Base-by-base conservation (phyloP, 2,888 invertebrate species). In the Eupsilia transversa region DNA sequence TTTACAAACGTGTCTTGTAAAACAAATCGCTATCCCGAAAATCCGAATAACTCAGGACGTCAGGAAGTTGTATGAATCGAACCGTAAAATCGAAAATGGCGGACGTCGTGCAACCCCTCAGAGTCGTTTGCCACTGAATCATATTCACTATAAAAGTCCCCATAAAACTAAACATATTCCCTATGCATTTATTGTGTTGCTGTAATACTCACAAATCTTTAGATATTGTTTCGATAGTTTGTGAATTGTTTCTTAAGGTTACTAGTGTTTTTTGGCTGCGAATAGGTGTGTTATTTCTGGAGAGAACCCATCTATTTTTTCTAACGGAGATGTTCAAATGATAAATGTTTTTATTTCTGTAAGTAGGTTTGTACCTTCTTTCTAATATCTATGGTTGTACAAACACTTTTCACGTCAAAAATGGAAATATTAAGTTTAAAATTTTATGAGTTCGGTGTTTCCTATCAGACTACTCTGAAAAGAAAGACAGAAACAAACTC, bases 21-120 rank as follows among this genome's bases (percentile, higher is more conserved):
- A 82, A 82, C 63, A 82, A 82, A 82, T 76, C 49, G 12, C 61
- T 60, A 59, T 63, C 56, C 49, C 83, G 49, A 82, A 87, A 92
- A 91, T 89, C 86, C 20, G 88, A 91, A 92, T 92, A 91, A 89
- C 87, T 87, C 89, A 87, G 89, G 89, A 90, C 91, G 88, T 41
- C 67, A 59, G 41, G 59, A 67, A 59, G 59, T 88, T 82, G 86
- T 72, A 89, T 73, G 89, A 89, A 91, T 80, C 91, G 92, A 89
- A 89, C 93, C 95, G 93, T 93, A 90, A 94, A 96, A 96, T 95
- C 94, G 94, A 93, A 95, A 95, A 95, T 95, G 89, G 93, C 92
- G 90, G 91, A 89, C 91, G 89, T 89, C 89, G 91, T 88, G 82
- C 89, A 85, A 86, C 91, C 94, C 93, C 92, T 88, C 90, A 92